A percentile compares a stretch with the other conserved stretches of the same genome.
phyloP scores from a whole-genome alignment of 2,888 invertebrate species.

The Chrysodeixis includens region DNA sequence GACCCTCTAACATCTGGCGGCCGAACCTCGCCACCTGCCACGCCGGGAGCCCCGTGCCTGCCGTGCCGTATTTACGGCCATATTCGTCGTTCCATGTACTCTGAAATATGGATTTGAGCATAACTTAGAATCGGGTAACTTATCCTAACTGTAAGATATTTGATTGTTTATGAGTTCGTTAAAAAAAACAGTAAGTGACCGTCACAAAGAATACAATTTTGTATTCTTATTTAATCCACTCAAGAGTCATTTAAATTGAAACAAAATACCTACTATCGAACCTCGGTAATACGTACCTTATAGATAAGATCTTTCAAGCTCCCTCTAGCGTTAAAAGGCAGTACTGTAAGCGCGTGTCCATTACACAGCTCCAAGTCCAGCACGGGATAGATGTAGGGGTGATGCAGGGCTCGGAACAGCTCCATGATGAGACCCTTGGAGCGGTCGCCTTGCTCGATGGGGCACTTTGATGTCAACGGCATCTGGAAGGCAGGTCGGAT shows the following conservation, averaged over 20 bases:
- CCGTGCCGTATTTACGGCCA: slow-evolving; percentile 92
- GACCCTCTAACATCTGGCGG: slow-evolving; percentile 95
- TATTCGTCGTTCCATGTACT: slow-evolving; percentile 95
- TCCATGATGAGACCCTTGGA: slow-evolving; percentile 93
- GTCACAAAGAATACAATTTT: no score
- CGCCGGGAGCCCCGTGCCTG: slow-evolving; percentile 92
- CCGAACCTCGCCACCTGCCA: slow-evolving; percentile 96
- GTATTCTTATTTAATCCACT: no score
- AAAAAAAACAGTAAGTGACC: no score
- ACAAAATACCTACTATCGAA: no score
- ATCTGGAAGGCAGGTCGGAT: slow-evolving; percentile 69
- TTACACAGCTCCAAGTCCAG: slow-evolving; percentile 95
- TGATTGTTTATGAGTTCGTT: no score
- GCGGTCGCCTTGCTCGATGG: slow-evolving; percentile 91
- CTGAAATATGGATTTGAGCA: no score
- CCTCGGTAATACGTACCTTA: slow-evolving; percentile 89
- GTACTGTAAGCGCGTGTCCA: slow-evolving; percentile 92
- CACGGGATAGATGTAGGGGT: slow-evolving; percentile 97
- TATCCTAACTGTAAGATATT: no score
- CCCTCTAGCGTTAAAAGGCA: slow-evolving; percentile 95
- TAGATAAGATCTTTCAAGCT: slow-evolving; percentile 97
- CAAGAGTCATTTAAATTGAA: no score
- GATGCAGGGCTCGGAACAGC: slow-evolving; percentile 95
- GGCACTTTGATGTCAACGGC: slow-evolving; percentile 90
- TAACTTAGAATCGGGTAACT: no score